A percentile compares a stretch with the other conserved stretches of the same genome.
These are phyloP conservation scores for Aspidiotus rigidus DNA, from an alignment of 2,888 invertebrate species.

Conservation along the genomic window DNA sequence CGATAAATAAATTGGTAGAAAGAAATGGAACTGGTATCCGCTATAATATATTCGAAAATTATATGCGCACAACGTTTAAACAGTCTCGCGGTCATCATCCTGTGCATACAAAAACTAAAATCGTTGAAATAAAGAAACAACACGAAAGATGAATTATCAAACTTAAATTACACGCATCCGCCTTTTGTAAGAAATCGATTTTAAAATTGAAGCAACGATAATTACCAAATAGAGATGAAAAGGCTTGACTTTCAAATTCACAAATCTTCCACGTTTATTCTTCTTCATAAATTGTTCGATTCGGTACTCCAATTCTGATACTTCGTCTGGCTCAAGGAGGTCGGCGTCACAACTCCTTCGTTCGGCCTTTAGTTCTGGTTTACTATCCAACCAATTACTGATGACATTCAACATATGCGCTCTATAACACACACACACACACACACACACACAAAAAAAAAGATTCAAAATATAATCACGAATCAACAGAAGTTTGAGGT, in stretches of 20 bases:
- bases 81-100: too few relatives aligned
- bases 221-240: conserved; percentile 10
- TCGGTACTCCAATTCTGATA: conserved; percentile 7
- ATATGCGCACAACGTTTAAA: too few relatives aligned
- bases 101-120: too few relatives aligned
- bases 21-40: too few relatives aligned
- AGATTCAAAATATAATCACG: not conserved
- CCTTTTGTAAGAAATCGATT: conserved; percentile 9
- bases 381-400: conserved; percentile 19
- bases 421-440: not conserved
- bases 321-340: conserved; percentile 10
- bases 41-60: too few relatives aligned
- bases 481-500: too few relatives aligned
- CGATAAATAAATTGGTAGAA: too few relatives aligned
- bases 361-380: conserved; percentile 19
- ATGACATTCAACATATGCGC: conserved; percentile 21
- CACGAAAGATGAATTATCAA: too few relatives aligned
- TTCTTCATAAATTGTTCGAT: conserved; percentile 18
- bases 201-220: conserved; percentile 4
- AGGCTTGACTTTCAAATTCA: conserved; percentile 20
- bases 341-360: conserved; percentile 26
- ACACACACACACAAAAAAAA: not conserved
- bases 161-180: too few relatives aligned
- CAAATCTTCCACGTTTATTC: conserved; percentile 19
- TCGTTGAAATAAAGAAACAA: too few relatives aligned